Base-by-base conservation (phyloP, 2,888 invertebrate genomes). In the Steinernema scapterisci region DNA sequence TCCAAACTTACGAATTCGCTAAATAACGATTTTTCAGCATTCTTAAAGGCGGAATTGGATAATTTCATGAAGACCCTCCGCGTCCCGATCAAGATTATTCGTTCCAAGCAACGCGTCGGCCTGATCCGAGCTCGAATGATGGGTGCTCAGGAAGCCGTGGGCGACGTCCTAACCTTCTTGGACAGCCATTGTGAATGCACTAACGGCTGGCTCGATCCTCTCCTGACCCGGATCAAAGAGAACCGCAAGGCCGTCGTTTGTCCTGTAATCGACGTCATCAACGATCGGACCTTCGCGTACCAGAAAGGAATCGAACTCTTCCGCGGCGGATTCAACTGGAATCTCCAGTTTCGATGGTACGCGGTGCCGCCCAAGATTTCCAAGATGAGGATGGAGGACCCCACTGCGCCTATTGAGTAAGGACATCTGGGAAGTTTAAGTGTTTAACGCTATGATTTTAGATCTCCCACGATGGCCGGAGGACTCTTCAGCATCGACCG, bases 101-200 rank as follows among this genome's bases (percentile, higher is more conserved):
- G 99, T 75, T 95, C 96, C 11, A 93, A 93, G 85, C 93, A 93
- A 88, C 92, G 99, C 80, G 96, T 96, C 5, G 99, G 99, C 31
- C 90, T 99, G 77, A 99, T 99, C 86, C 91, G 97, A 82, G 97
- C 99, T 3, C 91, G 99, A 81, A 91, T 99, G 77, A 90, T 95
- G 83, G 99, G 99, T 79, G 96, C 96, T 70, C 93, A 93, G 88
- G 93, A 94, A 88, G 95, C 95, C 7, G 92, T 91, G 84, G 97
- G 96, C 76, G 92, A 95, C 89, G 93, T 95, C 73, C 90, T 96
- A 83, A 97, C 96, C 16, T 99, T 99, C 90, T 90, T 99, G 75
- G 99, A 99, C 88, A 96, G 97, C 0, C 97, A 99, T 89, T 97
- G 97, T 89, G 97, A 99, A 89, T 97, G 97, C 87, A 94, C 94